Conservation (phyloP, 2,888 invertebrate species). For the Polymixis lichenea region DNA sequence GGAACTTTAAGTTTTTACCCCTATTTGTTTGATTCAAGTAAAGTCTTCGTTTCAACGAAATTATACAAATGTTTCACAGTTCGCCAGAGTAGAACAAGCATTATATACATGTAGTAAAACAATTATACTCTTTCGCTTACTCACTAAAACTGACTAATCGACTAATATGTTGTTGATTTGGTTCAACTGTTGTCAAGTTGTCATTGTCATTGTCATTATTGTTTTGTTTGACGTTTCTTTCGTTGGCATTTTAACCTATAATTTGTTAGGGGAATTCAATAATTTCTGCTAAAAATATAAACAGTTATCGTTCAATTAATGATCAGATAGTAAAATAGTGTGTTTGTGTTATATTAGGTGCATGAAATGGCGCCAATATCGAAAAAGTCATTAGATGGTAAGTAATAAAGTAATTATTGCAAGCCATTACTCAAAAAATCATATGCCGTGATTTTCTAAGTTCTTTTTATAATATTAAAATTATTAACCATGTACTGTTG, state of each 20-base stretch:
- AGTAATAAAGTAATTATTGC: conserved; percentile 60
- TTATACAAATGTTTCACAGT: too few species aligned
- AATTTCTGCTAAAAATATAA: conserved; percentile 10
- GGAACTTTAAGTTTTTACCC: too few species aligned
- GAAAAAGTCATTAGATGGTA: conserved; percentile 72
- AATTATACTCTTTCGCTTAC: neutral
- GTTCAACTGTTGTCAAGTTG: neutral
- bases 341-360: conserved; percentile 5
- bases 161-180: conserved; percentile 1
- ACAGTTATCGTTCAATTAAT: neutral
- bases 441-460: neutral
- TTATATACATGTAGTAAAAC: neutral
- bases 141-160: conserved; percentile 14
- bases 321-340: neutral
- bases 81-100: neutral
- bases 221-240: conserved; percentile 39
- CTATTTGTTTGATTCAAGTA: too few species aligned
- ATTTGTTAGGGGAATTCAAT: conserved; percentile 2
- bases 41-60: too few species aligned
- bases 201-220: neutral
- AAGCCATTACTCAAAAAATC: neutral
- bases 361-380: conserved; percentile 74
- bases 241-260: conserved; percentile 58
- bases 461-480: neutral
- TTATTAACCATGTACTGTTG: neutral